Evolutionary conservation across 2,113 vertebrate species (phyloP).

Genomic region (Eublepharis macularius): DNA sequence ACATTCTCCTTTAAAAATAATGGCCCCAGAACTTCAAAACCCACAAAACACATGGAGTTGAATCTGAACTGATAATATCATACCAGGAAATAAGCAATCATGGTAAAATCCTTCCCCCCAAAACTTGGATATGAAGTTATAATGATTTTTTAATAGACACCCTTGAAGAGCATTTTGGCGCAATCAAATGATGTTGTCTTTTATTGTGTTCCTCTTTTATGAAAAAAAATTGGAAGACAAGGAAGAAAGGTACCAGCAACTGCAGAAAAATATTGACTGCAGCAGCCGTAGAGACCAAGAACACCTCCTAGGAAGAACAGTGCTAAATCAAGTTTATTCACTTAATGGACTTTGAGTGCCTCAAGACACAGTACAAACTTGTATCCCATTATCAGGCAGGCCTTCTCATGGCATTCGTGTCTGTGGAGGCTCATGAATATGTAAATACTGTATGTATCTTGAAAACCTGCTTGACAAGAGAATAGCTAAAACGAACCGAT

Average conservation of each 20-base stretch:
- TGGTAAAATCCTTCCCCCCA: no score
- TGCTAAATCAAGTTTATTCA: slow-evolving; percentile 66
- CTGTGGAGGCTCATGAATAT: slow-evolving; percentile 79
- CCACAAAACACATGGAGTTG: no score
- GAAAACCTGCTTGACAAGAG: slow-evolving; percentile 82
- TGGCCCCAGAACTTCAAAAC: no score
- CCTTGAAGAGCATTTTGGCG: slow-evolving; percentile 10
- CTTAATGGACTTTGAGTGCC: slow-evolving; percentile 77
- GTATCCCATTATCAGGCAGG: slow-evolving; percentile 78
- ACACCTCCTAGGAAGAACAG: slow-evolving; percentile 59
- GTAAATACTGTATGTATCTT: slow-evolving; percentile 78
- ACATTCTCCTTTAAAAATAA: no score
- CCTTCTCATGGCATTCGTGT: slow-evolving; percentile 65
- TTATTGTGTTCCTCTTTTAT: slow-evolving; percentile 16
- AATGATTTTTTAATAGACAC: neutral
- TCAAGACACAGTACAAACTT: slow-evolving; percentile 76
- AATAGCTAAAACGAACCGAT: slow-evolving; percentile 81
- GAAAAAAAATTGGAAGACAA: slow-evolving; percentile 39
- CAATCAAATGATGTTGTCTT: slow-evolving; percentile 1
- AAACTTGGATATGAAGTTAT: no score
- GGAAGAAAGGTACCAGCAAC: slow-evolving; percentile 12
- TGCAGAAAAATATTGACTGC: slow-evolving; percentile 41
- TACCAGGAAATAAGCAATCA: no score
- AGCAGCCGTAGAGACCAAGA: slow-evolving; percentile 48
- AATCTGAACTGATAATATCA: no score